Evolutionary conservation across 2,113 vertebrate genomes (phyloP), one percentile per base, ranked within the genome.

Genomic region (Strix aluco): DNA sequence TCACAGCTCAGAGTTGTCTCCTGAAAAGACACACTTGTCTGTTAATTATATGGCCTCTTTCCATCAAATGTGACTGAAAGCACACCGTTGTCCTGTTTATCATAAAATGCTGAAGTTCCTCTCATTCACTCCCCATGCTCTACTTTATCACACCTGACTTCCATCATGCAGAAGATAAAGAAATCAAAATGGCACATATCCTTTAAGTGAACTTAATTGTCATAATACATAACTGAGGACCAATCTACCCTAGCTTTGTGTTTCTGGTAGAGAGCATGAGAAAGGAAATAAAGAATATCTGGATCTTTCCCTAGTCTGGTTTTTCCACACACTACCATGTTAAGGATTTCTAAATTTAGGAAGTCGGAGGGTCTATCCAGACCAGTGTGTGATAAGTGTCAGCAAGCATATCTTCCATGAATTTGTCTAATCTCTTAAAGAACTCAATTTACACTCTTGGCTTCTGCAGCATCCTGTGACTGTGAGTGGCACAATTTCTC

Each of bases 401-500:
- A 52, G 14, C 26, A 18, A 65, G 15, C 0, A 0, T 47, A 51
- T 82, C 44, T 83, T 90, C 80, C 6, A 11, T 83, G 5, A 65
- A 55, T 80, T 95, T 88, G 13, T 65, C 34, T 88, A 36, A 69
- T 65, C 40, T 65, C n/a, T 13, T 66, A 23, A 70, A 86, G 49
- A 77, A 47, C 4, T 80, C 11, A 38, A 0, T 0, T 78, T 27
- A 30, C 4, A 2, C 14, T 83, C 17, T 58, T 23, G 40, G 30
- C 5, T 13, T 80, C 27, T 83, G 62, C 52, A 69, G 29, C 25
- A 34, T 86, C 44, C 57, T 49, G 23, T 82, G 38, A 20, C 52
- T 92, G 15, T 29, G 34, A 74, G 70, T 67, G 59, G 42, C 34
- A 46, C 17, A 29, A 9, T 72, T 86, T 52, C 34, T 57, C 27